These are phyloP conservation scores for Rhagophthalmus giganteus DNA, from an alignment of 2,888 invertebrate genomes.

Conservation along the genomic window DNA sequence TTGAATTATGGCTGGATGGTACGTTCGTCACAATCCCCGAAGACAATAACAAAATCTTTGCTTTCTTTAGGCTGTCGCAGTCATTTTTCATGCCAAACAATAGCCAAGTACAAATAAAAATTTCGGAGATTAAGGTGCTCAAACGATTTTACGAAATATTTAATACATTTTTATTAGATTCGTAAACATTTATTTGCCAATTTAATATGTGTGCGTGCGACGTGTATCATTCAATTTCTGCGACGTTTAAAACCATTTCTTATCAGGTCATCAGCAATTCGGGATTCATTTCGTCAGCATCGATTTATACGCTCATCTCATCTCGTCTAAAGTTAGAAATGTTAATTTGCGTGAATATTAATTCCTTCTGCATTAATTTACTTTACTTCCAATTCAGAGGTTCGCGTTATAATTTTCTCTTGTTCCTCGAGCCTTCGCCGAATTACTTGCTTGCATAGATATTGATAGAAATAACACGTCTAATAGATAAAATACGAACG, in stretches of 20 bases:
- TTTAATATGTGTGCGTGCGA: too few species aligned
- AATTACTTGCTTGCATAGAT: neutral
- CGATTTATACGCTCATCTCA: constrained; percentile 23
- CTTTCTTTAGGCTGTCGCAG: constrained; percentile 32
- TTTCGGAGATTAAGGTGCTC: constrained; percentile 25
- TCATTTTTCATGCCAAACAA: constrained; percentile 36
- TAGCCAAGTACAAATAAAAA: constrained; percentile 28
- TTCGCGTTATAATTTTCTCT: constrained; percentile 26
- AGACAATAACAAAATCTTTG: constrained; percentile 35
- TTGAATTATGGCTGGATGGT: constrained; percentile 34
- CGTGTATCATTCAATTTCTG: too few species aligned
- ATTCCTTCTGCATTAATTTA: constrained; percentile 29
- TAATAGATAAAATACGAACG: neutral
- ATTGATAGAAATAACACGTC: neutral
- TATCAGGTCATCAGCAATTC: too few species aligned
- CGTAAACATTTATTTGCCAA: neutral
- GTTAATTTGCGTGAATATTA: constrained; percentile 30
- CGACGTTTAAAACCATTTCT: too few species aligned
- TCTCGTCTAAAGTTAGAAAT: constrained; percentile 26
- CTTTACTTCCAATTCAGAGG: constrained; percentile 22
- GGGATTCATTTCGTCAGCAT: constrained; percentile 2
- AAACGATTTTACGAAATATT: constrained; percentile 25
- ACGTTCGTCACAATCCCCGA: constrained; percentile 35
- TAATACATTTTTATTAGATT: constrained; percentile 18
- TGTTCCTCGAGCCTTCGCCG: constrained; percentile 1